Evolutionary conservation across 2,888 invertebrate species (phyloP).

Genomic region (Prenolepis imparis): DNA sequence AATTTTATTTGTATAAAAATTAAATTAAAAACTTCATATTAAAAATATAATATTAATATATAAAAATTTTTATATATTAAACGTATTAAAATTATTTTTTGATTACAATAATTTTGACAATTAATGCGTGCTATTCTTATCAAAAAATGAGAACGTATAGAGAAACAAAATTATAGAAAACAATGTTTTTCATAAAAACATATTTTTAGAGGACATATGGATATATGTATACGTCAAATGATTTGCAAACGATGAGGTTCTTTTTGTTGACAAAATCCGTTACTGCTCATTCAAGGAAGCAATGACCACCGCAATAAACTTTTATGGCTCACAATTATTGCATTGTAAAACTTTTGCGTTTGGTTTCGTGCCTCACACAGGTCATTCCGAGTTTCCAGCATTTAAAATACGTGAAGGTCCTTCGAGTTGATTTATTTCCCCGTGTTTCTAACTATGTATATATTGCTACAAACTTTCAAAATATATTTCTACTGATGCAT

Average conservation of each 20-base stretch:
- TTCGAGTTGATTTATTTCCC: constrained; percentile 69
- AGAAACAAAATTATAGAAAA: neutral
- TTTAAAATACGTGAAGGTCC: constrained; percentile 42
- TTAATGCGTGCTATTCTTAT: neutral
- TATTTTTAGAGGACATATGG: neutral
- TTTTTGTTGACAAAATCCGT: constrained; percentile 82
- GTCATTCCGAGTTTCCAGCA: neutral
- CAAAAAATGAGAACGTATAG: neutral
- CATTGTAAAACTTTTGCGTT: constrained; percentile 81
- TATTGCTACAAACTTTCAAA: neutral
- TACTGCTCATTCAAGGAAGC: constrained; percentile 79
- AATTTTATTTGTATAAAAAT: neutral
- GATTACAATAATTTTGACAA: neutral
- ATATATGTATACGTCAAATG: neutral
- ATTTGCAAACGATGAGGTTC: constrained; percentile 48
- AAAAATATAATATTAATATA: no score
- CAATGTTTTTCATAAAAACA: neutral
- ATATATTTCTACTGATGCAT: neutral
- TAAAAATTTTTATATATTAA: no score
- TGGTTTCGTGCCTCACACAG: constrained; percentile 32
- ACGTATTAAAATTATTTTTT: neutral
- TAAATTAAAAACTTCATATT: neutral
- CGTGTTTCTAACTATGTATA: neutral
- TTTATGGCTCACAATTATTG: constrained; percentile 82
- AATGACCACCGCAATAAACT: constrained; percentile 82